Base-by-base conservation (phyloP, 1,140 invertebrate species). In the Rhopalosiphum maidis region DNA sequence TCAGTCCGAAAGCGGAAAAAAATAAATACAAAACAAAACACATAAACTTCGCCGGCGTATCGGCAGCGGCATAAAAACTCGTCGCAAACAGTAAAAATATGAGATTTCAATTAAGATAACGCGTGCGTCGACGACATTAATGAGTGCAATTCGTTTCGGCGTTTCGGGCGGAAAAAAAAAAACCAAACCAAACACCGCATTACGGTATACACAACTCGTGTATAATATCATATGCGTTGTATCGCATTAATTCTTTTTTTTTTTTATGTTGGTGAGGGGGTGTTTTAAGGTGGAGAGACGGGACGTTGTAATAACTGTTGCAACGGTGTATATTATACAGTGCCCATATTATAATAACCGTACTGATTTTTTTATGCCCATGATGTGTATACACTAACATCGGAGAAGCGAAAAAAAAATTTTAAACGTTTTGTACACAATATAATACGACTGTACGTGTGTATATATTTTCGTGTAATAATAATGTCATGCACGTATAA, bases 41-140 rank as follows among this genome's bases (percentile, higher is more conserved):
- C 90, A 92, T 92, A 92, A 92, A 92, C 90, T 25, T 91, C 18
- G 25, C 43, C 7, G 41, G 21, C n/a, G 35, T 90, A 60, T 90
- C 37, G 48, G 55, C 55, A 30, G 35, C 48, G 22, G 51, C 22
- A 92, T 92, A 82, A 92, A 89, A 92, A 82, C 43, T 35, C 30
- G 46, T 51, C 90, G 43, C 43, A 35, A 92, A 92, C 90, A 54
- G 90, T 92, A 92, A 82, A 91, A 91, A 92, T 82, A 92, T 54
- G 91, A 93, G 91, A 93, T 93, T 93, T 93, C 91, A 93, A 93
- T 93, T 93, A 93, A 93, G 91, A 93, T 93, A 93, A 93, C 82
- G 82, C 82, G 48, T 82, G 35, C 82, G 91, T 86, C 91, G 46
- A 89, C 48, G 91, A 93, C 91, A 85, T 93, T 93, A 93, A 93